Conservation (phyloP, 1,140 invertebrate species). For the Trinorchestia longiramus region DNA sequence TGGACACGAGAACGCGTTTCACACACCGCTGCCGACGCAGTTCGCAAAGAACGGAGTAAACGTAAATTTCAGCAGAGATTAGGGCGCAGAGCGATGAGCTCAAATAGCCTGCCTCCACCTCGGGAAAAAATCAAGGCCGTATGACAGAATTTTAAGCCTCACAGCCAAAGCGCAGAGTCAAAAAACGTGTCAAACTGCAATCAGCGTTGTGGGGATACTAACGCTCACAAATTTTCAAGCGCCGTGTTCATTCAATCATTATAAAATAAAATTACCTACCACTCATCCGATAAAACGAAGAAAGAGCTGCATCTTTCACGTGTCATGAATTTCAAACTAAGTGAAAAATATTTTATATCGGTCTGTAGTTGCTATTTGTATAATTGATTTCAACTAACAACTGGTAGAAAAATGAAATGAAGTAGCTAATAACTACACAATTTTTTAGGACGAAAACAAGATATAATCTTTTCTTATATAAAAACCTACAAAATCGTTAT, state of each 20-base stretch:
- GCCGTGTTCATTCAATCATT: neutral
- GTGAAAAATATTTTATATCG: no score
- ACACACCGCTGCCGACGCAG: neutral
- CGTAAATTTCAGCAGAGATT: neutral
- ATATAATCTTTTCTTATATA: neutral
- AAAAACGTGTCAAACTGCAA: neutral
- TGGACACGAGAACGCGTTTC: neutral
- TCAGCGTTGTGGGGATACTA: neutral
- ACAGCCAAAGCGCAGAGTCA: neutral
- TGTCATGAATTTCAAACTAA: neutral
- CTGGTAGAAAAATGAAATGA: neutral
- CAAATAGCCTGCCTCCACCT: neutral
- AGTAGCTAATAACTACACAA: neutral
- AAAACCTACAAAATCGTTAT: neutral
- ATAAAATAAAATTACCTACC: neutral
- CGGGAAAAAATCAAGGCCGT: constrained; percentile 13
- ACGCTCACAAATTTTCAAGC: neutral
- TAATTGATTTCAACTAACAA: neutral
- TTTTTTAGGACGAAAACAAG: neutral
- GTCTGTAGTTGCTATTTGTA: neutral
- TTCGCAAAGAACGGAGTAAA: neutral
- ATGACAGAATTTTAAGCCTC: neutral
- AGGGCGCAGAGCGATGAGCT: neutral
- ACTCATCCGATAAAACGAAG: neutral
- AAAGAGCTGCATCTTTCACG: neutral